Evolutionary conservation across 2,113 vertebrate genomes (phyloP), one percentile per base, ranked within the genome.

Genomic region (Ammospiza caudacuta): DNA sequence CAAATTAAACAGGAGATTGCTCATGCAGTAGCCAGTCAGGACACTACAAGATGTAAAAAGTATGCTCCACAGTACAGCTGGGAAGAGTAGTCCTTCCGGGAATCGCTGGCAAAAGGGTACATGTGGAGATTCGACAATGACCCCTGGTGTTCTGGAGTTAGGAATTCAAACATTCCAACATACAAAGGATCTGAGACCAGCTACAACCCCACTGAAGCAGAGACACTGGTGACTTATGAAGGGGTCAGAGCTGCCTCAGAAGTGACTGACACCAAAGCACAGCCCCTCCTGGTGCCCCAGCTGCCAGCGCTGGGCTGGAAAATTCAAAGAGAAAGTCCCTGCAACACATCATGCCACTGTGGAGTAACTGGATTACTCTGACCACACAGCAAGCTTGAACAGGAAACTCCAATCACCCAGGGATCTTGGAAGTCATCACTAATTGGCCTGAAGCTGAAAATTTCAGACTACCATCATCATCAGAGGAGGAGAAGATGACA

Each of bases 121-220:
- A 23, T 1, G 2, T 28, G 61, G 29, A 85, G 44, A 67, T 27
- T 43, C 4, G 0, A 59, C 2, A 8, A 68, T 0, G 5, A 68
- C 11, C 27, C 22, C 37, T 68, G 22, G 25, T 25, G 33, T 52
- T 44, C 37, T 27, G 31, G 27, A 31, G 21, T 6, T 52, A 33
- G 37, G 37, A 59, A 86, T 18, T 68, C 31, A 68, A 51, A 52
- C 16, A 31, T 31, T 72, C 15, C 46, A 52, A 43, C 15, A 24
- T 15, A 29, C 1, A 35, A 43, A 35, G 9, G 43, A 59, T 67
- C 11, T 7, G 21, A 67, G 11, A 22, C 52, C 25, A 43, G 25
- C 52, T 35, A 67, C 21, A 85, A 5, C 9, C 27, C 6, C 46
- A 35, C 5, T 27, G 37, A 44, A 51, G 35, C 5, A 59, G 13